Base-by-base conservation (phyloP, 2,888 invertebrate species). In the Zele albiditarsus region DNA sequence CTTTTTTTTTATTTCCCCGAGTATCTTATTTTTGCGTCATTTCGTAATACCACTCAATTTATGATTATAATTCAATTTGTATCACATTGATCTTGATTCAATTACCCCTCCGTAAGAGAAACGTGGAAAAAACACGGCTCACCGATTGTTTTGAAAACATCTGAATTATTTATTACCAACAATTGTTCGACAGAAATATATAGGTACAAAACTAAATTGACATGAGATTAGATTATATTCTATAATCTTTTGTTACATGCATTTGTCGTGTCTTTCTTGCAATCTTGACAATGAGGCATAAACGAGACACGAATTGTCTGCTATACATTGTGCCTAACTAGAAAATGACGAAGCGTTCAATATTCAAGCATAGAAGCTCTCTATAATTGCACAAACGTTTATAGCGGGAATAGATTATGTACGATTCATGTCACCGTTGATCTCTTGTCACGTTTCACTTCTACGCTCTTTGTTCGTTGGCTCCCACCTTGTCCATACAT, bases 281-380 rank as follows among this genome's bases (percentile, higher is more conserved):
- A 3, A 27, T n/a, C 38, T n/a, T 20, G 1, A 28, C 66, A 38
- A 46, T 66, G 46, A 42, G 25, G 38, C 42, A 66, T 66, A 25
- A 66, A 66, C 25, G 66, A 66, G 14, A 23, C 2, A 60, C 20
- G 10, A 33, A 23, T n/a, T 63, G 63, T 63, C 63, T 53, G 20
- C 72, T 81, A 80, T 82, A 84, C 83, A 86, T 86, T 86, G 86
- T 84, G 81, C 82, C 80, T 87, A 88, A 88, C 84, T 82, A 83
- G 83, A 81, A 80, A 80, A 86, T 84, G 87, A 87, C 85, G 78
- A 84, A 80, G 79, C 84, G 82, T 80, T 84, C 86, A 82, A 82
- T 80, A 82, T 23, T 84, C 82, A 82, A 80, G 57, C 72, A 84
- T 84, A 82, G 83, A 84, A 80, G 81, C 82, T 80, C 79, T 38